These are phyloP conservation scores for Neomicropteryx cornuta DNA, from an alignment of 1,140 invertebrate species.

Conservation along the genomic window DNA sequence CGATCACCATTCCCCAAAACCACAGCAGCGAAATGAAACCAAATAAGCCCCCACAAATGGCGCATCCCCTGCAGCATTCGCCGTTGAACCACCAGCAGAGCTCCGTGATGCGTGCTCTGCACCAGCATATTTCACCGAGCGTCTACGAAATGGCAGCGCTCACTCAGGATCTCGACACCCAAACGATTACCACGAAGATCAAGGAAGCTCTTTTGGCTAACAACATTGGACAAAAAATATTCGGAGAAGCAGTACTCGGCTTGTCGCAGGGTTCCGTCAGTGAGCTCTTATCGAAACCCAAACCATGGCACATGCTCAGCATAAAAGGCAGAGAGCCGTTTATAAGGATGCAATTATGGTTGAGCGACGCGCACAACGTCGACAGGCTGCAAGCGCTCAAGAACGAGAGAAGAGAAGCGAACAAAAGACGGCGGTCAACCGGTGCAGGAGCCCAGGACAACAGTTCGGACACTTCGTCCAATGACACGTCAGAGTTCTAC, in stretches of 20 bases:
- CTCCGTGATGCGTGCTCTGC: slow-evolving; percentile 54
- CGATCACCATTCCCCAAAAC: slow-evolving; percentile 42
- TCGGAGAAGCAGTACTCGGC: slow-evolving; percentile 92
- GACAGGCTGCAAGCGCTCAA: slow-evolving; percentile 78
- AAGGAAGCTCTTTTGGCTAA: slow-evolving; percentile 94
- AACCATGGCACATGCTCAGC: slow-evolving; percentile 98
- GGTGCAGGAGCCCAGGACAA: slow-evolving; percentile 70
- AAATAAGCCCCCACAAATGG: slow-evolving; percentile 32
- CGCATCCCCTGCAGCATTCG: slow-evolving; percentile 41
- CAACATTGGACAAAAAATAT: slow-evolving; percentile 97
- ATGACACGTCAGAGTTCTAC: slow-evolving; percentile 82
- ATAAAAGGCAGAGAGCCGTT: slow-evolving; percentile 97
- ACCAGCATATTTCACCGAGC: slow-evolving; percentile 72
- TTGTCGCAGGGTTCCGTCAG: slow-evolving; percentile 95
- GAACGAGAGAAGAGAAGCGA: slow-evolving; percentile 81
- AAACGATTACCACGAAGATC: slow-evolving; percentile 92
- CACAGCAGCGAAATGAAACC: slow-evolving; percentile 43
- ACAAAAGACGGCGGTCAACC: slow-evolving; percentile 71
- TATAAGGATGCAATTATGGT: slow-evolving; percentile 96
- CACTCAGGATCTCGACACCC: slow-evolving; percentile 92
- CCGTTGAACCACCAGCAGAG: slow-evolving; percentile 50
- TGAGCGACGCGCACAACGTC: slow-evolving; percentile 88
- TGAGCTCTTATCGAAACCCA: slow-evolving; percentile 93
- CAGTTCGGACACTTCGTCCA: slow-evolving; percentile 75
- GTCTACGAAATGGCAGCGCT: slow-evolving; percentile 95